Evolutionary conservation across 2,888 invertebrate genomes (phyloP), one percentile per base, ranked within the genome.

Genomic region (Orchesellides sinensis): DNA sequence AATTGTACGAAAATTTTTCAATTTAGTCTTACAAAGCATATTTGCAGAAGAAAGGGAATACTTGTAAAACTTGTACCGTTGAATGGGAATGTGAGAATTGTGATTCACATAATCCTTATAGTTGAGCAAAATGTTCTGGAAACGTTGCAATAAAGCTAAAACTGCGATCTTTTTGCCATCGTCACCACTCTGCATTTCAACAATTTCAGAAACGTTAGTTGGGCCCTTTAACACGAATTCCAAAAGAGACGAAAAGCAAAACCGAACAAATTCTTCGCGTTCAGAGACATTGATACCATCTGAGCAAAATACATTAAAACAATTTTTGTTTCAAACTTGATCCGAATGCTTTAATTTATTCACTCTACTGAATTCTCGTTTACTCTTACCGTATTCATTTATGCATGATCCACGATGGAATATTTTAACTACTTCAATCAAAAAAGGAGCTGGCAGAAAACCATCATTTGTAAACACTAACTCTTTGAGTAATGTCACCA

Each of bases 251-350:
- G 98, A 98, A 89, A 98, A 98, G 90, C 98, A 98, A 0, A 96
- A 95, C 89, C 98, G 95, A 56, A 98, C 98, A 91, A 98, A 98
- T 90, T 98, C 98, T 91, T 98, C 98, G 19, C 98, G 17, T 66
- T 87, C 86, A 0, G 94, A 91, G 89, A 95, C 95, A 82, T 94
- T 93, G 89, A 96, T 96, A 86, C 94, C 94, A 89, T 94, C 95
- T 92, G 90, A 10, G 2, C 35, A 47, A 69, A 45, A n/a, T 17
- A 40, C 2, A 12, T 56, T 56, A 84, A 25, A 70, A 40, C 19
- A 17, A 56, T 17, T 14, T 40, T 40, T 14, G 40, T 40, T 40
- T 2, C 40, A 40, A 5, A n/a, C n/a, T n/a, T n/a, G n/a, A n/a
- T n/a, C n/a, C n/a, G n/a, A n/a, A n/a, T n/a, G n/a, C n/a, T n/a